phyloP scores from a whole-genome alignment of 2,113 vertebrate species.

The Misgurnus mizolepis region DNA sequence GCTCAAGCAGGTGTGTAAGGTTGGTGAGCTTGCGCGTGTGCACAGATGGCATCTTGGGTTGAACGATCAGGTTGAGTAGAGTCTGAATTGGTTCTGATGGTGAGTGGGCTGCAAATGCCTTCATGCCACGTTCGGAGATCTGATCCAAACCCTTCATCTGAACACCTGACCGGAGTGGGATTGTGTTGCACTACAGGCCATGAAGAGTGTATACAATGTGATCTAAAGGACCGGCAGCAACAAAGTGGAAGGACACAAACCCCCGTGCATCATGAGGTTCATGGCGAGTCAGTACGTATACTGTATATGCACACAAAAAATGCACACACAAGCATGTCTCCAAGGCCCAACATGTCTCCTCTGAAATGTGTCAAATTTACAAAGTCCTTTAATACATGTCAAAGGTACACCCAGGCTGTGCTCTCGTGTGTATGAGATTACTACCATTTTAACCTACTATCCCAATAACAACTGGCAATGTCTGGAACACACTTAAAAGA shows the following conservation, averaged over 20 bases:
- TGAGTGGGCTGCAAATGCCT: slow-evolving; percentile 25
- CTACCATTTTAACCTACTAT: not conserved
- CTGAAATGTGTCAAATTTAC: slow-evolving; percentile 65
- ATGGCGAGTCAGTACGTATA: slow-evolving; percentile 14
- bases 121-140: slow-evolving; percentile 20
- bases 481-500: not conserved
- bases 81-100: slow-evolving; percentile 21
- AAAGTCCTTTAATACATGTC: slow-evolving; percentile 67
- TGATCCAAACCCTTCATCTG: slow-evolving; percentile 24
- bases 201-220: not conserved
- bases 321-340: slow-evolving; percentile 43
- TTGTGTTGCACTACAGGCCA: slow-evolving; percentile 28
- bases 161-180: slow-evolving; percentile 34
- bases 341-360: slow-evolving; percentile 57
- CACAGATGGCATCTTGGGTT: not conserved
- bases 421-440: slow-evolving; percentile 17
- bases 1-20: not conserved
- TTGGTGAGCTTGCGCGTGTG: not conserved
- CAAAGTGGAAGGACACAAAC: slow-evolving; percentile 18
- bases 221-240: not conserved
- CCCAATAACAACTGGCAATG: slow-evolving; percentile 9
- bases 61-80: slow-evolving; percentile 17
- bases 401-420: slow-evolving; percentile 40
- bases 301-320: not conserved
- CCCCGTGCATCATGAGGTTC: slow-evolving; percentile 27